These are phyloP conservation scores for Anagyrus pseudococci DNA, from an alignment of 2,888 invertebrate genomes.

Conservation along the genomic window DNA sequence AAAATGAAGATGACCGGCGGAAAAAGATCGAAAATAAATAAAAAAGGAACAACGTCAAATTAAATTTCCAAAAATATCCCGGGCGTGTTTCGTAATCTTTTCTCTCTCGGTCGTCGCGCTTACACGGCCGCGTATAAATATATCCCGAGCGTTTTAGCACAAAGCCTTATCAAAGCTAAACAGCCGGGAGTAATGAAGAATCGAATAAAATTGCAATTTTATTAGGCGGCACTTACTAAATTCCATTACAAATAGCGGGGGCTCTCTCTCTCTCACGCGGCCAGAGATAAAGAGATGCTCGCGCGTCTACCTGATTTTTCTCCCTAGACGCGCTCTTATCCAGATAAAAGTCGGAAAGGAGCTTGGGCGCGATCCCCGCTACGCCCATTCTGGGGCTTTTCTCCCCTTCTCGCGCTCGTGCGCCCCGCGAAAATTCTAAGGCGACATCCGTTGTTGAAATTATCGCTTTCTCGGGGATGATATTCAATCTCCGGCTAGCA, in stretches of 20 bases:
- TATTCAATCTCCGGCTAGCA: conserved; percentile 35
- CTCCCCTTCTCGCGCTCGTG: background rate
- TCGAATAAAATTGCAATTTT: conserved; percentile 36
- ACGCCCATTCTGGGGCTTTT: background rate
- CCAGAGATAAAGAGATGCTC: background rate
- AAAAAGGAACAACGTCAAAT: background rate
- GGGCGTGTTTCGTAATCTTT: too few species aligned
- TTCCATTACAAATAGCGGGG: conserved; percentile 31
- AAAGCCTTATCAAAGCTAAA: conserved; percentile 17
- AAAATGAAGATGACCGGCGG: background rate
- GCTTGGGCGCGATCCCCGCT: too few species aligned
- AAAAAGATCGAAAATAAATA: background rate
- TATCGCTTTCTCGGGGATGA: conserved; percentile 35
- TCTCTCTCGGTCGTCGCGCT: background rate
- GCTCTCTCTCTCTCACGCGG: background rate
- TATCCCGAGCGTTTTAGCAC: conserved; percentile 2
- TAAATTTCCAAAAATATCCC: too few species aligned
- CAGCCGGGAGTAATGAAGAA: conserved; percentile 14
- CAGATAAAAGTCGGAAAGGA: background rate
- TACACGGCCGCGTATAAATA: background rate
- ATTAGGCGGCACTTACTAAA: conserved; percentile 27
- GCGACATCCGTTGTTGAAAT: conserved; percentile 39
- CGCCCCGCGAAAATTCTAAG: conserved; percentile 30
- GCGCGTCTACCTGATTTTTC: background rate
- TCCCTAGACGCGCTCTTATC: background rate